Base-by-base conservation (phyloP, 37 sponge, comb jelly and placozoan species). In the Aphrocallistes beatrix region DNA sequence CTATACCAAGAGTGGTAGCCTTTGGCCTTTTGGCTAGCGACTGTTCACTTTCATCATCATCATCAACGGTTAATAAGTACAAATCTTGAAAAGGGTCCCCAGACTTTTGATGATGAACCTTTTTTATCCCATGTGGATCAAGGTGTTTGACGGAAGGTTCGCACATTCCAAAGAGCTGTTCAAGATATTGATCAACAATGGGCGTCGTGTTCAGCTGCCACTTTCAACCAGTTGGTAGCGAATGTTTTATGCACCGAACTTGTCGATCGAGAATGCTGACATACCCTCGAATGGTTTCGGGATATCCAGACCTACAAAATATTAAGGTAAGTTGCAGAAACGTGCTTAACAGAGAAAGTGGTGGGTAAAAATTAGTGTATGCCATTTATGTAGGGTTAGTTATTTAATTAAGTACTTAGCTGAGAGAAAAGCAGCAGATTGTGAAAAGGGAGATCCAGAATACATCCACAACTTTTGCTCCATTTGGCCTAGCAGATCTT, bases 21-120 rank as follows among this genome's bases (percentile, higher is more conserved):
- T 60, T 60, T 60, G 75, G 17, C 75, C n/a, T 60, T 42, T 60
- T 60, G 75, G 75, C 75, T 19, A 60, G 75, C 75, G 75, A 28
- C 21, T 28, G 75, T 28, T 60, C 75, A n/a, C n/a, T n/a, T 32
- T 60, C 75, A 19, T 60, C 75, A 60, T 60, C 75, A 47, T 47
- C 17, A 47, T 47, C 49, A 47, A 17, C 13, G 75, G 75, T 60
- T 32, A 60, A 19, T 30, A 60, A 30, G 75, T 60, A 60, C 21
- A 60, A 28, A 60, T 60, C 75, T 60, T 60, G 17, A 13, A 60
- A 28, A 13, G 75, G 75, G 21, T 60, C 75, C n/a, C 75, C 75
- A 60, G 75, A 60, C 21, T 19, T 60, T 60, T 60, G 75, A 21
- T 60, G 75, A 60, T 13, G 10, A 60, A 60, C 75, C 75, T 13